phyloP scores from a whole-genome alignment of 2,113 vertebrate genomes.

The Mystacornis crossleyi region DNA sequence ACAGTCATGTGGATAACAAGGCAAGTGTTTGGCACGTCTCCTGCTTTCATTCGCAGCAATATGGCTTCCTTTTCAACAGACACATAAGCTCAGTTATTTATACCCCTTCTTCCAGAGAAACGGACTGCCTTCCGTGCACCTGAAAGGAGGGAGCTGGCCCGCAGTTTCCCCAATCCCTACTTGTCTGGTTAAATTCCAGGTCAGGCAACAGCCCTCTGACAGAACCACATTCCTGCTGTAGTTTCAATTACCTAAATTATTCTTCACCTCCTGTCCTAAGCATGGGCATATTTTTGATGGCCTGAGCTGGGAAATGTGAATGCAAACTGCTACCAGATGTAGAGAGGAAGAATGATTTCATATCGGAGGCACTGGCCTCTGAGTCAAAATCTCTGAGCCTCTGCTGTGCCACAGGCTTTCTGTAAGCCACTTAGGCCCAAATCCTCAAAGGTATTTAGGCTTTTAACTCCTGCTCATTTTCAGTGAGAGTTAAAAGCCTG shows the following conservation, averaged over 20 bases:
- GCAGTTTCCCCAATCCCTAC: background rate
- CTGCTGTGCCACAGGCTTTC: slow-evolving; percentile 44
- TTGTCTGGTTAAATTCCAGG: slow-evolving; percentile 68
- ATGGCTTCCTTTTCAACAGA: slow-evolving; percentile 55
- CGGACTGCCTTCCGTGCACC: slow-evolving; percentile 35
- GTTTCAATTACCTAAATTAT: slow-evolving; percentile 69
- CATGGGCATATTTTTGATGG: slow-evolving; percentile 54
- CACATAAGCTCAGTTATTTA: slow-evolving; percentile 37
- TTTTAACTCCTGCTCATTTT: slow-evolving; percentile 66
- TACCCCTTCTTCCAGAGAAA: background rate
- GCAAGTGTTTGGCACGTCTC: slow-evolving; percentile 49
- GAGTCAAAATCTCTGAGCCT: slow-evolving; percentile 8
- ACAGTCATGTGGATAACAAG: slow-evolving; percentile 55
- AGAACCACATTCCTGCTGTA: slow-evolving; percentile 63
- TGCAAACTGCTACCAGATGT: slow-evolving; percentile 69
- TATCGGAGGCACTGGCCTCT: background rate
- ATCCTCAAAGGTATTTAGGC: slow-evolving; percentile 65
- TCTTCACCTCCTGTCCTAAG: slow-evolving; percentile 62
- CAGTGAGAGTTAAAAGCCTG: slow-evolving; percentile 60
- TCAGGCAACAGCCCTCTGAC: slow-evolving; percentile 52
- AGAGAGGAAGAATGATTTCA: slow-evolving; percentile 29
- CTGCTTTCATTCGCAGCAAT: slow-evolving; percentile 45
- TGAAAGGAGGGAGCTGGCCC: slow-evolving; percentile 6
- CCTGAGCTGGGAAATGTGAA: slow-evolving; percentile 40
- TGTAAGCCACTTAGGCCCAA: slow-evolving; percentile 67